phyloP scores from a whole-genome alignment of 2,797 vertebrate genomes.

The Cyprinella venusta region DNA sequence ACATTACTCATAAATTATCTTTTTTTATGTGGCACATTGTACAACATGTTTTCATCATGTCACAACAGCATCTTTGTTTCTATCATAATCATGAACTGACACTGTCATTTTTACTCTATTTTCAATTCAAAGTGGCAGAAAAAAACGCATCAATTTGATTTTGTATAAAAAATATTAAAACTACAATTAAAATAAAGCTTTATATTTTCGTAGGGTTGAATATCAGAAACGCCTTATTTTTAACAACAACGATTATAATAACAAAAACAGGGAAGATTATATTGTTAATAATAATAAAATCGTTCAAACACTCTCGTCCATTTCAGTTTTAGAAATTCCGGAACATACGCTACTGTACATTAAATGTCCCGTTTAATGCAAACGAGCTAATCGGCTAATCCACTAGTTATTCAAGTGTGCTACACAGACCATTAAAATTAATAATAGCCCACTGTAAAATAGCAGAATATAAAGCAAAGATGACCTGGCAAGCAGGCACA shows the following conservation, averaged over 20 bases:
- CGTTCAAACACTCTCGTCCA: background rate
- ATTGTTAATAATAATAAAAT: background rate
- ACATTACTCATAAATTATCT: conserved; percentile 12
- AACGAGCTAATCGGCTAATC: background rate
- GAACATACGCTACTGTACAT: background rate
- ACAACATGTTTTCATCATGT: conserved; percentile 2
- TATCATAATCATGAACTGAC: background rate
- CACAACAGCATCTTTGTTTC: conserved; percentile 19
- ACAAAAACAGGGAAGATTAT: background rate
- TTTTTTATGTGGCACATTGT: conserved; percentile 6
- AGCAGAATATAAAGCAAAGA: background rate
- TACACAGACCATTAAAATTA: background rate
- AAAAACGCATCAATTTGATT: background rate
- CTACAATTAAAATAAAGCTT: background rate
- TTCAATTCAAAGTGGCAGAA: background rate
- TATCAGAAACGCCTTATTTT: background rate
- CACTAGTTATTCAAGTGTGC: background rate
- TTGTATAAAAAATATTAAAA: background rate
- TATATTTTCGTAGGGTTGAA: background rate
- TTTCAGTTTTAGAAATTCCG: background rate
- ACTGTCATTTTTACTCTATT: background rate
- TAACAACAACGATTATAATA: background rate
- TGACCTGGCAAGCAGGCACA: background rate
- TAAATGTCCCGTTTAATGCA: background rate
- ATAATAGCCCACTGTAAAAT: background rate